A percentile compares a stretch with the other conserved stretches of the same genome.
phyloP scores from a whole-genome alignment of 1,140 invertebrate species.

The Papilio glaucus region DNA sequence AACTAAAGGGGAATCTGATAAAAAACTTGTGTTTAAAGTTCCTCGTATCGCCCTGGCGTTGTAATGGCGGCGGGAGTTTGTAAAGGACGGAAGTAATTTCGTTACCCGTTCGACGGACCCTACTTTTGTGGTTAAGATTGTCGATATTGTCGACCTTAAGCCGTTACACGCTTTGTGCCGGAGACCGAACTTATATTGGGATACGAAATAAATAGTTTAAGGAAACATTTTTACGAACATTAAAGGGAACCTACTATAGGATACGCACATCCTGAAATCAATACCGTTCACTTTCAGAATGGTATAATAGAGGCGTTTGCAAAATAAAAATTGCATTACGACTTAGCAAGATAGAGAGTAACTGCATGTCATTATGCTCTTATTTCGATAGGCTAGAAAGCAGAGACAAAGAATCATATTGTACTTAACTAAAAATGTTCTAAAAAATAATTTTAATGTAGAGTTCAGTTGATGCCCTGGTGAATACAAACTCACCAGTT shows the following conservation, averaged over 20 bases:
- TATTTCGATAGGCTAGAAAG: too few species aligned
- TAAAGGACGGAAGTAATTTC: constrained; percentile 34
- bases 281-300: not conserved
- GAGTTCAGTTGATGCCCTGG: too few species aligned
- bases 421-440: too few species aligned
- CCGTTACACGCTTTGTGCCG: constrained; percentile 2
- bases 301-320: too few species aligned
- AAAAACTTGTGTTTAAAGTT: constrained; percentile 18
- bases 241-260: constrained; percentile 8
- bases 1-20: constrained; percentile 19
- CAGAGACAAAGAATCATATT: too few species aligned
- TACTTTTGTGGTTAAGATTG: constrained; percentile 31
- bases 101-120: constrained; percentile 28
- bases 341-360: too few species aligned
- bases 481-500: too few species aligned
- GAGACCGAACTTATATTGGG: constrained; percentile 14
- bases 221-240: constrained; percentile 14
- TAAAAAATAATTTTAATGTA: too few species aligned
- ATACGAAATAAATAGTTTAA: constrained; percentile 20
- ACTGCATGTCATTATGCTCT: too few species aligned
- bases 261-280: not conserved
- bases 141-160: constrained; percentile 28
- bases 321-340: too few species aligned
- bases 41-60: constrained; percentile 10
- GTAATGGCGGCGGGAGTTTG: constrained; percentile 23